Evolutionary conservation across 2,888 invertebrate genomes (phyloP), one percentile per base, ranked within the genome.

Genomic region (Lasioglossum villosulum): DNA sequence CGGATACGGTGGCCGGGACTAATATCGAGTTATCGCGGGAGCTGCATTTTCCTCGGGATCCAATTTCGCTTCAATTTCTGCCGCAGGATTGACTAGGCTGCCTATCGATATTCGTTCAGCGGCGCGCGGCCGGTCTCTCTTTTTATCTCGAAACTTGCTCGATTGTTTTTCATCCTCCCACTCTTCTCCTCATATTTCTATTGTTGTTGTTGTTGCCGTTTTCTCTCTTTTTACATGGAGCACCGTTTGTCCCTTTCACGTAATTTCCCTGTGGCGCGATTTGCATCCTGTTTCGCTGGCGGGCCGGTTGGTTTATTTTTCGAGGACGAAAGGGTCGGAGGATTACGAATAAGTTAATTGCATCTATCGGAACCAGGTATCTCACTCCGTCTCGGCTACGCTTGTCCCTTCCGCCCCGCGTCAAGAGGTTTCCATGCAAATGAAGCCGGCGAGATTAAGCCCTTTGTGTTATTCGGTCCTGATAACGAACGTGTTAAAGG

Each of bases 301-400:
- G 34, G 23, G 77, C 76, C 72, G 83, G 78, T 48, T 63, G 82
- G 86, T 89, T 81, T 80, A 89, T 88, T 90, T 88, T 86, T 90
- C 88, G 71, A 68, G 71, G 63, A 76, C 70, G 84, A 75, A 81
- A 74, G 83, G 80, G 72, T 12, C 42, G 83, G 89, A 88, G 88
- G 87, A 86, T 80, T 90, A 86, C 82, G 91, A 87, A 90, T 86
- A 86, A 90, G 88, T 92, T 92, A 92, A 92, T 92, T 92, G 90
- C 92, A 88, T 90, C 88, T 90, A 90, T 92, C 90, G 85, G 78
- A 71, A 45, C 78, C 70, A 52, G 27, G 48, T 42, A 56, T 42
- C 63, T 66, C 70, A n/a, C 81, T 74, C 74, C 79, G 59, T 23
- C 73, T 78, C 39, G 48, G 10, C 42, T 72, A 80, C 52, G 63